These are phyloP conservation scores for Listronotus bonariensis DNA, from an alignment of 1,140 invertebrate species.

Conservation along the genomic window DNA sequence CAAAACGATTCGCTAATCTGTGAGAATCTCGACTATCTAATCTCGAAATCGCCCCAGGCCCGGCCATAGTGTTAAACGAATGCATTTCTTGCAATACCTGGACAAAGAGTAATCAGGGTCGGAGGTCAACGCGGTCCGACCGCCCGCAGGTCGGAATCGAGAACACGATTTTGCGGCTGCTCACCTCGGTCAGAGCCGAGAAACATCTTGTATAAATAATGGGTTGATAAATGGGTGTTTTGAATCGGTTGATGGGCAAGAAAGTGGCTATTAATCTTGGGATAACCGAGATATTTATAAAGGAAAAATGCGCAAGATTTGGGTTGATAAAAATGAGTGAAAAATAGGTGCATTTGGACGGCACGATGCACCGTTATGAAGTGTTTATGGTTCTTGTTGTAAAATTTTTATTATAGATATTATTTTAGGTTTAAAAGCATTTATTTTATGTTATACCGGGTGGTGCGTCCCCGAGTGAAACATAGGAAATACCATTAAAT, in stretches of 20 bases:
- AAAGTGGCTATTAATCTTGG: slow-evolving; percentile 26
- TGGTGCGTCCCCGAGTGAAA: too few relatives aligned
- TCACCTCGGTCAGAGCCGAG: slow-evolving; percentile 10
- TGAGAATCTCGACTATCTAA: slow-evolving; percentile 34
- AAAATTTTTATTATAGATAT: too few relatives aligned
- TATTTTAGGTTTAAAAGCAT: too few relatives aligned
- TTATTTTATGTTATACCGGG: too few relatives aligned
- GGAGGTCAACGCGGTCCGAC: slow-evolving; percentile 19
- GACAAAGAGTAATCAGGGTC: slow-evolving; percentile 34
- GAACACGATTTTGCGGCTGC: slow-evolving; percentile 29
- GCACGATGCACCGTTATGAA: too few relatives aligned
- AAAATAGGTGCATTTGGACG: too few relatives aligned
- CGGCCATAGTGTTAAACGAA: slow-evolving; percentile 23
- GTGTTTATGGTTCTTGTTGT: too few relatives aligned
- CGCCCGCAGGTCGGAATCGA: slow-evolving; percentile 28
- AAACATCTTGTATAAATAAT: slow-evolving; percentile 35
- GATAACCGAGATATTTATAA: too few relatives aligned
- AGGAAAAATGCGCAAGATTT: too few relatives aligned
- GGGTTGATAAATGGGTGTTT: slow-evolving; percentile 30
- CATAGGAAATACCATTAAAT: too few relatives aligned
- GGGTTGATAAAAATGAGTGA: too few relatives aligned
- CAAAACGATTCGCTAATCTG: slow-evolving; percentile 8
- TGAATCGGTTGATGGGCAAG: slow-evolving; percentile 21
- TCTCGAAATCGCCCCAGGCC: slow-evolving; percentile 7
- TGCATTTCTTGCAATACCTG: slow-evolving; percentile 28